Evolutionary conservation across 1,140 invertebrate genomes (phyloP), one percentile per base, ranked within the genome.

Genomic region (Formica exsecta): DNA sequence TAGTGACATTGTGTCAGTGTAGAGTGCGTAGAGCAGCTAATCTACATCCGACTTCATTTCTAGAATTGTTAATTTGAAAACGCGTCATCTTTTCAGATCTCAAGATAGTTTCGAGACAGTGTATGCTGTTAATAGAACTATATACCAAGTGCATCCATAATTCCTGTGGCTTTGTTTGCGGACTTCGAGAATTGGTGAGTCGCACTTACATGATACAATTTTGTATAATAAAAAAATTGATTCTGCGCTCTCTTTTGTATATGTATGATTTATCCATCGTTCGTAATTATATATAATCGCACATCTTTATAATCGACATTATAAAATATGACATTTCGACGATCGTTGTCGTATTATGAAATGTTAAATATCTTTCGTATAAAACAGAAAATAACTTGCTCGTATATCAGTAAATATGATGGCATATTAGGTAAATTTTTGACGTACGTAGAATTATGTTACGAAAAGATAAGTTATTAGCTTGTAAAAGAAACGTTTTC

Each of bases 1-100:
- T 32, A 74, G 79, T 74, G 79, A 83, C 79, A 22, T 54, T 4
- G 68, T 74, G 54, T 74, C n/a, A 83, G 79, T 83, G 79, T 57
- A 29, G 38, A 83, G 79, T 83, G 79, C 68, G 38, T 48, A 36
- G 25, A 83, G 54, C 64, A 62, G 38, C 51, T 74, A 62, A 74
- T 83, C 32, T 74, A 29, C 68, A 83, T 83, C 25, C 9, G 7
- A 59, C 61, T 74, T 44, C 22, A 16, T 22, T 22, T 7, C 25
- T n/a, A 11, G 54, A 13, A 83, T 48, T 83, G 54, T 83, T 81
- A 73, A 81, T 61, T 57, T 57, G 68, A 81, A 73, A 81, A 44
- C 66, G 57, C 29, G 54, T 48, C 68, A 41, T 38, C 79, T 83
- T 83, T 83, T 61, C 25, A 73, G 54, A 83, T 54, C n/a, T 83